Evolutionary conservation across 1,140 invertebrate species (phyloP).

Genomic region (Eriosoma lanigerum): DNA sequence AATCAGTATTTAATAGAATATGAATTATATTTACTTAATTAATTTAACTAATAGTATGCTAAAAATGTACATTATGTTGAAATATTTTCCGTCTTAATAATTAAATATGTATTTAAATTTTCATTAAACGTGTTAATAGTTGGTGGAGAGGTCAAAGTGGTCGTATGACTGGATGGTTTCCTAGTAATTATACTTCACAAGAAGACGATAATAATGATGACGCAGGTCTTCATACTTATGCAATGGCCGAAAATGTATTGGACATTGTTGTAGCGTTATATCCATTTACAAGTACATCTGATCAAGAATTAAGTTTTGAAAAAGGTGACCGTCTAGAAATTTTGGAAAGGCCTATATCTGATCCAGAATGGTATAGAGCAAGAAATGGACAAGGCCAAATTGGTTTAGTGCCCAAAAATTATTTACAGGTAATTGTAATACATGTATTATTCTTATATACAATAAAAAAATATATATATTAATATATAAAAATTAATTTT

Average conservation of each 20-base stretch:
- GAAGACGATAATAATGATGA: conserved; percentile 69
- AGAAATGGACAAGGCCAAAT: conserved; percentile 87
- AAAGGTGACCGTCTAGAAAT: conserved; percentile 95
- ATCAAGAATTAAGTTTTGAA: conserved; percentile 95
- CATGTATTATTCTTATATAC: not conserved
- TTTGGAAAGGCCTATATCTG: conserved; percentile 88
- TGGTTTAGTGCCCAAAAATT: conserved; percentile 95
- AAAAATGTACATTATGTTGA: too few species aligned
- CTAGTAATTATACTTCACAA: conserved; percentile 96
- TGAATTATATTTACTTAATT: too few species aligned
- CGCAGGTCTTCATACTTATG: conserved; percentile 84
- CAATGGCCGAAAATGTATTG: conserved; percentile 88
- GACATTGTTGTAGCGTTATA: conserved; percentile 94
- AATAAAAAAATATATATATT: not conserved
- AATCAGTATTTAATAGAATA: too few species aligned
- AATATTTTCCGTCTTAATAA: too few species aligned
- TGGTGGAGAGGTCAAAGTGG: conserved; percentile 97
- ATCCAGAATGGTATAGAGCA: conserved; percentile 97
- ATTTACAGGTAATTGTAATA: conserved; percentile 69
- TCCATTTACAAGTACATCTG: conserved; percentile 91
- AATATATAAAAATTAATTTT: not conserved
- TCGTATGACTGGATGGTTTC: conserved; percentile 89
- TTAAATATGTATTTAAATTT: too few species aligned
- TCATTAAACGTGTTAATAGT: too few species aligned
- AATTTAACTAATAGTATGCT: too few species aligned